Base-by-base conservation (phyloP, 2,888 invertebrate genomes). In the Sepioteuthis lessoniana region DNA sequence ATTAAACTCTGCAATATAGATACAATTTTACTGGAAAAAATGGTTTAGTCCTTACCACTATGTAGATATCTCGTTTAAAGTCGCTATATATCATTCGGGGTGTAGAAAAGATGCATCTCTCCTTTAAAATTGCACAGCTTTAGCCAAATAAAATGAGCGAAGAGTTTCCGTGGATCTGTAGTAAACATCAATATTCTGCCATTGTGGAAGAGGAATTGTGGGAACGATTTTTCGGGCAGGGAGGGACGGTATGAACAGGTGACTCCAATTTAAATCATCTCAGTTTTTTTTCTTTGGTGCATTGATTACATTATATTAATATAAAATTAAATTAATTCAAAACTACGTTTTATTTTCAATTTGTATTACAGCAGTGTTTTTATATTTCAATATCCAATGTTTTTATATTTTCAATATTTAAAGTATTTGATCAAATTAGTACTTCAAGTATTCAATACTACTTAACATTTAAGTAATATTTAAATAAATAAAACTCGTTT, bases 41-140 rank as follows among this genome's bases (percentile, higher is more conserved):
- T 35, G 76, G 16, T 13, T 76, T 4, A 19, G n/a, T 76, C n/a
- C 76, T 76, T 76, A 76, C 76, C 76, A 76, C 76, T 76, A n/a
- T 76, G 76, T 76, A 76, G 76, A 76, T 76, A 35, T n/a, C n/a
- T 76, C n/a, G 76, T 76, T 76, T 76, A 76, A 76, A 76, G 76
- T 76, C 76, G 13, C 76, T 76, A n/a, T n/a, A 76, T n/a, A 76
- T 76, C 76, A 76, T 76, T 76, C 76, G 35, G 76, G 19, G n/a
- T 76, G 76, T 76, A 76, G 35, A 35, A 76, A 76, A n/a, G 76
- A 13, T 76, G 35, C 76, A 76, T 76, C 10, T 76, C n/a, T 35
- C 76, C 76, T 76, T 76, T n/a, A 76, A 76, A 76, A 76, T 35
- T 76, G 76, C 76, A 76, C n/a, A 10, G n/a, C 16, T 76, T 76